Percentiles rank a stretch among this genome's conserved stretches.
Evolutionary conservation across 2,888 invertebrate genomes (phyloP).

Genomic region (Brachynemurus nebulosus): DNA sequence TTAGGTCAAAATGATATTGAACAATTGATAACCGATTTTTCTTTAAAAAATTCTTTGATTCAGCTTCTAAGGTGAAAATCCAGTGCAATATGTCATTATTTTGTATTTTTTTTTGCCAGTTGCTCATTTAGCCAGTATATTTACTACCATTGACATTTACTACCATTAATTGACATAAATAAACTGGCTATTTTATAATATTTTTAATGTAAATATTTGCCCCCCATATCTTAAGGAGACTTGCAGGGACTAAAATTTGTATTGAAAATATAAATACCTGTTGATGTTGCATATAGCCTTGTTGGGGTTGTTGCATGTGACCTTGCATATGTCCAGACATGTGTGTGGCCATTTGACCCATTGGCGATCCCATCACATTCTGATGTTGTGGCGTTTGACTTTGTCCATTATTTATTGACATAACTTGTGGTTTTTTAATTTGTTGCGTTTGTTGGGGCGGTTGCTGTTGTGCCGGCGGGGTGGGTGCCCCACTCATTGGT

Average conservation of each 20-base stretch:
- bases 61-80: not conserved
- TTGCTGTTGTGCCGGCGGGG: constrained; percentile 26
- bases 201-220: not conserved
- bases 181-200: not conserved
- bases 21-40: not conserved
- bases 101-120: not conserved
- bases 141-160: too few relatives aligned
- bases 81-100: constrained; percentile 2
- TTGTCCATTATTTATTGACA: constrained; percentile 30
- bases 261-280: constrained; percentile 25
- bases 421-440: constrained; percentile 33
- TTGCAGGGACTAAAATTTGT: not conserved
- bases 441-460: constrained; percentile 19
- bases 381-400: constrained; percentile 27
- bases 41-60: too few relatives aligned
- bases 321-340: constrained; percentile 25
- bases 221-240: not conserved
- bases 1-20: too few relatives aligned
- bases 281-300: constrained; percentile 31
- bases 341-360: constrained; percentile 28
- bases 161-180: too few relatives aligned
- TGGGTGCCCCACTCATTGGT: constrained; percentile 30
- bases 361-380: constrained; percentile 33
- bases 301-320: constrained; percentile 28
- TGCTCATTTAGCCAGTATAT: not conserved